Percentiles rank a stretch among this genome's conserved stretches.
Conservation (phyloP, 2,797 vertebrate species). For the Hipposideros larvatus region DNA sequence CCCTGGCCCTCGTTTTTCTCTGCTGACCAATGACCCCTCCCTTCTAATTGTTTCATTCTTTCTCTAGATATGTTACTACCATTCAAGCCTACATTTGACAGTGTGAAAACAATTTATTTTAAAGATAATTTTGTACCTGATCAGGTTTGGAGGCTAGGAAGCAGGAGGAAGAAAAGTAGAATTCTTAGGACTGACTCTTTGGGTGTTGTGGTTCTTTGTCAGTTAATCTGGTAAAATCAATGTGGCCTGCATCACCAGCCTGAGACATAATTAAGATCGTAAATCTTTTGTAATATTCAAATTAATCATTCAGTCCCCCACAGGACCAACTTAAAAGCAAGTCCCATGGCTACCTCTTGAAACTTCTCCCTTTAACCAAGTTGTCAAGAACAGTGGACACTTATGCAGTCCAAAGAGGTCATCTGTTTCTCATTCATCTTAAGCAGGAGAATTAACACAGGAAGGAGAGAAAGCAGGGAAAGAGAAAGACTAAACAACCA, state of each 20-base stretch:
- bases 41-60: not conserved
- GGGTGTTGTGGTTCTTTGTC: not conserved
- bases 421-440: not conserved
- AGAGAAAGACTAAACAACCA: not conserved
- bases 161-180: not conserved
- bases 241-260: not conserved
- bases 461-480: not conserved
- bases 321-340: conserved; percentile 43
- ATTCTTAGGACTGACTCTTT: conserved; percentile 9
- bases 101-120: not conserved
- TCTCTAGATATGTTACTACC: not conserved
- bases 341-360: not conserved
- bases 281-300: conserved; percentile 57
- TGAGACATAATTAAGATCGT: conserved; percentile 26
- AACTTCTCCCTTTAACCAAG: not conserved
- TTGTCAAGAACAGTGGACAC: not conserved
- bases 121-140: conserved; percentile 40
- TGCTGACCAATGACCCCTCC: not conserved
- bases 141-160: not conserved
- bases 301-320: not conserved
- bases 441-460: not conserved
- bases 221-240: conserved; percentile 1
- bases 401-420: not conserved
- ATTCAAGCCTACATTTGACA: not conserved
- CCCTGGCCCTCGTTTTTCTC: not conserved